Base-by-base conservation (phyloP, 1,140 invertebrate genomes). In the Trichomalopsis sarcophagae region DNA sequence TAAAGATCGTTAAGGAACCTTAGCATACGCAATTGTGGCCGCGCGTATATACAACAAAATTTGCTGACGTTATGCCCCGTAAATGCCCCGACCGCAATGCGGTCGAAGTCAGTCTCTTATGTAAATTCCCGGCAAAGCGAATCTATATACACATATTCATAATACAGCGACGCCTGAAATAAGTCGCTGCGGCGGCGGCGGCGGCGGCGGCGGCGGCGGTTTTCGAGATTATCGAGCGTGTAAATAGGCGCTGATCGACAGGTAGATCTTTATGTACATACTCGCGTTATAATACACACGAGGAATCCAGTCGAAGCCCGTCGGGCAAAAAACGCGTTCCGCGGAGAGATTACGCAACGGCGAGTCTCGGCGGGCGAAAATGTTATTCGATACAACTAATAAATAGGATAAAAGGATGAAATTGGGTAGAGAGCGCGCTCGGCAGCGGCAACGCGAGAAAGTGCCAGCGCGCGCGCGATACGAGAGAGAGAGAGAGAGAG, bases 401-500 rank as follows among this genome's bases (percentile, higher is more conserved):
- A 55, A 55, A 55, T 55, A 21, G 55, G 17, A 62, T 62, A 62
- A 62, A 62, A 62, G 55, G 55, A 62, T 62, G 21, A 62, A 62
- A 62, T 62, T 62, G 55, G 55, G 17, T 62, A 5, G n/a, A 7
- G 17, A 47, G 10, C 44, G 44, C 13, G 47, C 47, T 40, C 40
- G 13, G 47, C 40, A 10, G 36, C 36, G 36, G 40, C 40, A 44
- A 44, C 40, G 40, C 47, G 47, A 50, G 47, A 50, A 50, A 69
- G 36, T 55, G 11, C 40, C 7, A n/a, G n/a, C n/a, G n/a, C n/a
- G n/a, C n/a, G n/a, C n/a, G 27, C 27, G 1, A 27, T 27, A 27
- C 27, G 71, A 84, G 81, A 84, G 76, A 69, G 33, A 79, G 76
- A 73, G 68, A 73, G 66, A 36, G 50, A 76, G 73, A 66, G 21